Percentiles rank a stretch among this genome's conserved stretches.
phyloP scores from a whole-genome alignment of 92 coral and sea anemone genomes.

The Actinostola sp. region DNA sequence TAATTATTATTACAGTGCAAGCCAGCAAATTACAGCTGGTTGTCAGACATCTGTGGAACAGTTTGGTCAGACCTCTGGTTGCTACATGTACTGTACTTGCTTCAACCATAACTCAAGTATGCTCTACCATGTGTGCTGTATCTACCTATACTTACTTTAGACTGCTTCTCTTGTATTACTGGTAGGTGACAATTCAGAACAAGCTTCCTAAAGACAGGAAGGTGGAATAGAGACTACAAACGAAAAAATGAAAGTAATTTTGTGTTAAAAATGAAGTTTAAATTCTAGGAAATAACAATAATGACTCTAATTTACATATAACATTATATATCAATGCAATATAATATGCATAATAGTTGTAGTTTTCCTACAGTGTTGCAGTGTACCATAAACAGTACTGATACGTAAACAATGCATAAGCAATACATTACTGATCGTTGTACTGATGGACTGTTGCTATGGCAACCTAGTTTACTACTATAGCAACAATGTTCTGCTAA shows the following conservation, averaged over 20 bases:
- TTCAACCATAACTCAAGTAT: too few species aligned
- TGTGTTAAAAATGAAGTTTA: not conserved
- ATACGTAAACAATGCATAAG: too few species aligned
- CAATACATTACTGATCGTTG: too few species aligned
- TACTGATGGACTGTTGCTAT: conserved; percentile 7
- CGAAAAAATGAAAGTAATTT: not conserved
- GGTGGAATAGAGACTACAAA: conserved; percentile 80
- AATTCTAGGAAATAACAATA: too few species aligned
- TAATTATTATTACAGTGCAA: too few species aligned
- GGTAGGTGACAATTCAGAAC: conserved; percentile 67
- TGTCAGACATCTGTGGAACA: too few species aligned
- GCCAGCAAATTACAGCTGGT: too few species aligned
- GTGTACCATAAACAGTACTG: too few species aligned
- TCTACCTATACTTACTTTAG: conserved; percentile 34
- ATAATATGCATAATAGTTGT: not conserved
- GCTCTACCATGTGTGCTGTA: not conserved
- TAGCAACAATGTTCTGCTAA: conserved; percentile 14
- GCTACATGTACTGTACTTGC: too few species aligned
- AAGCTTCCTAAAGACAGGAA: conserved; percentile 80
- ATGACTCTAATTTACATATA: too few species aligned
- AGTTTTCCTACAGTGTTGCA: too few species aligned
- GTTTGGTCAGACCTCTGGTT: too few species aligned
- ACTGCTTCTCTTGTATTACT: conserved; percentile 48
- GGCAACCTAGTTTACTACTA: conserved; percentile 37
- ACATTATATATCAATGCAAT: not conserved